Evolutionary conservation across 2,797 vertebrate genomes (phyloP).

Genomic region (Chiloscyllium punctatum): DNA sequence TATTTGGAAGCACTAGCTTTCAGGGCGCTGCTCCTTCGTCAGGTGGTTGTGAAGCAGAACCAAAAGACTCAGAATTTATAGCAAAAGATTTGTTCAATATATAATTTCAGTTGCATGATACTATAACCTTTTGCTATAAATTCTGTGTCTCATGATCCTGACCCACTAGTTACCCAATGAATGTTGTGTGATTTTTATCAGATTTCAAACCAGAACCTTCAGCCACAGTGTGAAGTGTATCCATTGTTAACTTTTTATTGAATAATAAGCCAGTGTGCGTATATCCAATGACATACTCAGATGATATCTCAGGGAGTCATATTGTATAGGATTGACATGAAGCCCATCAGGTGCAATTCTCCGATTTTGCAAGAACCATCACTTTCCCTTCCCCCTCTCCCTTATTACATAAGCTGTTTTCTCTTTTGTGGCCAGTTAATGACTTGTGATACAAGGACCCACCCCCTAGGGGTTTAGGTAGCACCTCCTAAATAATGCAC

Average conservation of each 20-base stretch:
- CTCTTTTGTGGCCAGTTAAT: not conserved
- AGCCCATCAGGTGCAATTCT: conserved; percentile 2
- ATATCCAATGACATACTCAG: not conserved
- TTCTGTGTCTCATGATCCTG: too few species aligned
- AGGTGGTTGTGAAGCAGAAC: too few species aligned
- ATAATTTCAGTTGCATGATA: too few species aligned
- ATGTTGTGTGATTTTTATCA: not conserved
- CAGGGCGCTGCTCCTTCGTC: too few species aligned
- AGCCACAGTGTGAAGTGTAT: not conserved
- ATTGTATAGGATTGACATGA: not conserved
- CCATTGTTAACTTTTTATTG: not conserved
- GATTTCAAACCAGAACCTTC: not conserved
- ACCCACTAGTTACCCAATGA: too few species aligned
- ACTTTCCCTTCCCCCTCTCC: not conserved
- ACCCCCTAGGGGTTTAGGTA: not conserved
- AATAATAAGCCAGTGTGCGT: not conserved
- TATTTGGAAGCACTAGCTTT: too few species aligned
- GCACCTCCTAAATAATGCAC: not conserved
- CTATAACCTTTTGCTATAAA: too few species aligned
- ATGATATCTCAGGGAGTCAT: too few species aligned
- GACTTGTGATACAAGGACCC: not conserved
- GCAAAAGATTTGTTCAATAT: too few species aligned
- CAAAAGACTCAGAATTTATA: too few species aligned
- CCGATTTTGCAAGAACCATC: not conserved
- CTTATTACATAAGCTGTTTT: not conserved